These are phyloP conservation scores for Hirundo rustica DNA, from an alignment of 2,797 vertebrate species.

Conservation along the genomic window DNA sequence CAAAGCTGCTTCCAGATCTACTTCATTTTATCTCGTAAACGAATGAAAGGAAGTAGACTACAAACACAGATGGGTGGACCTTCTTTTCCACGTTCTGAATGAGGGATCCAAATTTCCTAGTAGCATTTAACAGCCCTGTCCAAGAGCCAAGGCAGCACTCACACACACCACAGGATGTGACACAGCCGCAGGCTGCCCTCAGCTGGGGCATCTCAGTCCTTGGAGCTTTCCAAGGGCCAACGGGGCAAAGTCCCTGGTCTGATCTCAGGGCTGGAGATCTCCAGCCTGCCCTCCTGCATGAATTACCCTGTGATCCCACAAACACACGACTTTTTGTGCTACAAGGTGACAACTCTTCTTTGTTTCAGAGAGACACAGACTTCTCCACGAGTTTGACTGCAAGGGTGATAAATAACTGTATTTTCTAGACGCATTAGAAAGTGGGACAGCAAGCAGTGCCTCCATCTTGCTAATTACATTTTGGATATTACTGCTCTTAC, in stretches of 20 bases:
- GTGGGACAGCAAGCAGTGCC: background rate
- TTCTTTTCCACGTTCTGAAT: background rate
- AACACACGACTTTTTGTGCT: background rate
- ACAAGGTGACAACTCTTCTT: background rate
- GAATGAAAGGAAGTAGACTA: background rate
- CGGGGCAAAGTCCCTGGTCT: accelerated
- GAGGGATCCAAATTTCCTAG: background rate
- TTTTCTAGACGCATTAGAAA: background rate
- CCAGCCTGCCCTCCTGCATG: accelerated
- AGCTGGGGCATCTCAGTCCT: background rate
- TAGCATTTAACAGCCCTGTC: background rate
- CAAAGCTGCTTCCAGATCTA: background rate
- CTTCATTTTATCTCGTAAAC: background rate
- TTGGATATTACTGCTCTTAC: background rate
- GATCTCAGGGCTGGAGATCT: background rate
- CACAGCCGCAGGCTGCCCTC: background rate
- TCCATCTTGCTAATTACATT: background rate
- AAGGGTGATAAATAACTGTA: background rate
- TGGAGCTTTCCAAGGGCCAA: background rate
- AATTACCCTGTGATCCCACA: background rate
- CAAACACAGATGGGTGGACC: background rate
- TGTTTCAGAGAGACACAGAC: background rate
- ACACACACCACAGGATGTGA: background rate
- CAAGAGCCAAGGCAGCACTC: background rate
- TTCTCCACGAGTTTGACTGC: background rate